phyloP scores from a whole-genome alignment of 2,113 vertebrate species.

The Thermophis baileyi region DNA sequence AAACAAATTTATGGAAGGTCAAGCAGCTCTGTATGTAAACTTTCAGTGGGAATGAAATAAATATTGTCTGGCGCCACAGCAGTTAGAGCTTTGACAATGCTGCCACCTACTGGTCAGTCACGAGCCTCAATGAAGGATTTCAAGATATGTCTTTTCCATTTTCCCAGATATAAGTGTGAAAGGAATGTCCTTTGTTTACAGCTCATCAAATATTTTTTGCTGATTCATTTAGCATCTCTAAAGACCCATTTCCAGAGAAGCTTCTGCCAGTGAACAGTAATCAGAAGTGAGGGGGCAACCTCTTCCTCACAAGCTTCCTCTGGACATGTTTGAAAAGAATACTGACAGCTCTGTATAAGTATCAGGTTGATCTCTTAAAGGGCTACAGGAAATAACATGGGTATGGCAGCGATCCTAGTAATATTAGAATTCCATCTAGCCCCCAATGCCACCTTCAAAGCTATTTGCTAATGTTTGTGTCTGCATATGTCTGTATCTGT shows the following conservation, averaged over 20 bases:
- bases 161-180: rapidly evolving
- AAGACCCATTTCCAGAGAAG: background rate
- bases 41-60: background rate
- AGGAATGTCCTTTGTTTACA: rapidly evolving
- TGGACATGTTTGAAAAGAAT: background rate
- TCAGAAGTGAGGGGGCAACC: background rate
- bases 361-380: background rate
- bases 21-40: constrained; percentile 64
- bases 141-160: rapidly evolving
- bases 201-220: rapidly evolving
- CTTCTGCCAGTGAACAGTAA: background rate
- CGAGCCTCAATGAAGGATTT: rapidly evolving
- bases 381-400: background rate
- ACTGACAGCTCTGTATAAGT: background rate
- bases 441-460: background rate
- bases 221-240: rapidly evolving
- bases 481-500: background rate
- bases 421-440: background rate
- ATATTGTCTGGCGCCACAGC: constrained; percentile 4
- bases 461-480: background rate
- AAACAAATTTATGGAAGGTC: constrained; percentile 72
- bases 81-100: constrained; percentile 69
- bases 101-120: constrained; percentile 76
- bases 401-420: background rate
- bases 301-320: background rate